phyloP scores from a whole-genome alignment of 2,888 invertebrate species.

The Drosophila mayaguana region DNA sequence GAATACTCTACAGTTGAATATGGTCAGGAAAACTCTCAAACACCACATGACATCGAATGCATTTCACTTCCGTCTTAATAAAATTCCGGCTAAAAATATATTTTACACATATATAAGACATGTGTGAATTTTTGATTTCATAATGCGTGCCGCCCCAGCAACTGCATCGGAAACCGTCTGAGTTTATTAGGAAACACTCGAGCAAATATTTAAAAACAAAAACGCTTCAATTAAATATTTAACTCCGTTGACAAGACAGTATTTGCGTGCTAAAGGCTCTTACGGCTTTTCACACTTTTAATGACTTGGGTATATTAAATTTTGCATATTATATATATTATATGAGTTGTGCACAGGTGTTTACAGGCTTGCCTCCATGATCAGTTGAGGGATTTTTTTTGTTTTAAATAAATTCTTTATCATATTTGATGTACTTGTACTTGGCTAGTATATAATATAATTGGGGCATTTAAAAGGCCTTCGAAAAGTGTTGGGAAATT shows the following conservation, averaged over 20 bases:
- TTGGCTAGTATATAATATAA: conserved; percentile 25
- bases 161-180: conserved; percentile 25
- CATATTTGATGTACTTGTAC: conserved; percentile 3
- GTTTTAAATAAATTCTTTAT: conserved; percentile 8
- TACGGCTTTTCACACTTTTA: conserved; percentile 68
- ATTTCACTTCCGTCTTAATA: conserved; percentile 54
- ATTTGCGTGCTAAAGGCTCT: conserved; percentile 54
- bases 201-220: conserved; percentile 53
- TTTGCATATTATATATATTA: too few species aligned
- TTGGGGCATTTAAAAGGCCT: conserved; percentile 48
- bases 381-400: not conserved
- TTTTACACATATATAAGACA: conserved; percentile 25
- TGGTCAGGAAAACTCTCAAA: too few species aligned
- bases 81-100: conserved; percentile 54
- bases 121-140: conserved; percentile 18
- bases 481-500: conserved; percentile 28
- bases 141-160: conserved; percentile 32
- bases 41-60: not conserved
- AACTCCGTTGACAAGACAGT: conserved; percentile 47
- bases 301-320: conserved; percentile 45
- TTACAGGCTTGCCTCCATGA: conserved; percentile 32
- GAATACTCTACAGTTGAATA: conserved; percentile 27
- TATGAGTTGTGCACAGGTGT: not conserved
- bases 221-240: conserved; percentile 58
- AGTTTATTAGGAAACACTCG: conserved; percentile 56